Evolutionary conservation across 2,797 vertebrate species (phyloP).

Genomic region (Thalassophryne amazonica): DNA sequence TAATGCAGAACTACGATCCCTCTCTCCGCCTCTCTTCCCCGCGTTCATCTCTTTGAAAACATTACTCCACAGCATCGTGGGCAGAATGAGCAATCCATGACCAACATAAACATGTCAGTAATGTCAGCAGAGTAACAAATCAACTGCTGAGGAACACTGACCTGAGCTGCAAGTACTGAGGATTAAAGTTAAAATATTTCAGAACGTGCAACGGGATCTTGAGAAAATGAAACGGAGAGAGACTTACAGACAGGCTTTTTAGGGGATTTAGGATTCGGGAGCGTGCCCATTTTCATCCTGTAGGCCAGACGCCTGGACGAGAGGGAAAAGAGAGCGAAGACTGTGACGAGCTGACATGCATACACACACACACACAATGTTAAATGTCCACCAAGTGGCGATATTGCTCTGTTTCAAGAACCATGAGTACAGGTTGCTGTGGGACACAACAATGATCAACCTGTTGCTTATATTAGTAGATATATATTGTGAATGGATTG

Average conservation of each 20-base stretch:
- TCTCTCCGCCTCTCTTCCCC: slow-evolving; percentile 16
- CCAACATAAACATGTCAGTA: slow-evolving; percentile 30
- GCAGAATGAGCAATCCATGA: slow-evolving; percentile 38
- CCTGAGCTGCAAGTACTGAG: slow-evolving; percentile 11
- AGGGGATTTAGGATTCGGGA: slow-evolving; percentile 84
- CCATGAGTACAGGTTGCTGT: too few species aligned
- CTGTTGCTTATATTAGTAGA: too few species aligned
- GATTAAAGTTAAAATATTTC: slow-evolving; percentile 2
- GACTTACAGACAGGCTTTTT: slow-evolving; percentile 89
- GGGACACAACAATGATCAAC: too few species aligned
- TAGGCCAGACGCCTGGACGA: slow-evolving; percentile 88
- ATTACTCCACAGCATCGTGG: slow-evolving; percentile 18
- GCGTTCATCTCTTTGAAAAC: slow-evolving; percentile 37
- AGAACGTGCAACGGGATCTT: slow-evolving; percentile 18
- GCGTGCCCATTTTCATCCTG: slow-evolving; percentile 85
- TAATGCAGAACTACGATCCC: slow-evolving; percentile 62
- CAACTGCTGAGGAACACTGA: too few species aligned
- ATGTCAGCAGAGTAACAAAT: too few species aligned
- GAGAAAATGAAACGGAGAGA: slow-evolving; percentile 12
- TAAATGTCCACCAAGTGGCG: too few species aligned
- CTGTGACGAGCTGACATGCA: too few species aligned
- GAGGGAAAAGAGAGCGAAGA: too few species aligned
- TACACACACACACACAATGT: too few species aligned
- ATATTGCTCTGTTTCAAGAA: too few species aligned
- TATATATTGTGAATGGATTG: too few species aligned